Percentiles rank a stretch among this genome's conserved stretches.
These are phyloP conservation scores for Parapristionchus giblindavisi DNA, from an alignment of 2,888 invertebrate genomes.

Conservation along the genomic window DNA sequence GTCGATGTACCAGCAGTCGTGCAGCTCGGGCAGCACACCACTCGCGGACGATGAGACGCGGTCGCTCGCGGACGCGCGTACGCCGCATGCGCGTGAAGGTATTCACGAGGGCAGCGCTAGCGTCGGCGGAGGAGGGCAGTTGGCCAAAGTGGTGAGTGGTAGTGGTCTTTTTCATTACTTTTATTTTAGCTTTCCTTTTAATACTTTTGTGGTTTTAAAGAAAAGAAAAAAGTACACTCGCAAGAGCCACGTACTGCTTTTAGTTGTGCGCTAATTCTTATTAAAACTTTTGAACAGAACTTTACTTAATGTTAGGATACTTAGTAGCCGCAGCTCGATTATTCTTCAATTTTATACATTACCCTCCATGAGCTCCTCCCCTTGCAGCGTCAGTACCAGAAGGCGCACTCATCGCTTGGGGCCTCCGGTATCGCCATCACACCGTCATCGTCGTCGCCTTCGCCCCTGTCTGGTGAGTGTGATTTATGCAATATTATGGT, in stretches of 20 bases:
- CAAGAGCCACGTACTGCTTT: too few relatives aligned
- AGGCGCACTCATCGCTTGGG: constrained; percentile 37
- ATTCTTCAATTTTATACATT: too few relatives aligned
- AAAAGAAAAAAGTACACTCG: too few relatives aligned
- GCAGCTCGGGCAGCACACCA: constrained; percentile 57
- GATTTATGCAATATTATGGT: too few relatives aligned
- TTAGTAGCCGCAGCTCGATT: too few relatives aligned
- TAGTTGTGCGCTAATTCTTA: too few relatives aligned
- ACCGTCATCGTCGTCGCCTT: constrained; percentile 4
- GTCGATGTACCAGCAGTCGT: constrained; percentile 53
- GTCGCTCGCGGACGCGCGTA: constrained; percentile 22
- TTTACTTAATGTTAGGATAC: too few relatives aligned
- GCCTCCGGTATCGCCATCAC: constrained; percentile 36
- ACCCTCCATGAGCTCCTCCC: too few relatives aligned
- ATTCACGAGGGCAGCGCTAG: constrained; percentile 5
- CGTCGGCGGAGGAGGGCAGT: constrained; percentile 25
- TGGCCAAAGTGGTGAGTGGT: constrained; percentile 27
- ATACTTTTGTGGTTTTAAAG: too few relatives aligned
- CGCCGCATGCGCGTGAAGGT: not conserved
- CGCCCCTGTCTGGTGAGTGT: constrained; percentile 19
- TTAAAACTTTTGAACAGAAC: too few relatives aligned
- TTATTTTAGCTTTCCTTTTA: too few relatives aligned
- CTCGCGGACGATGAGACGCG: constrained; percentile 48
- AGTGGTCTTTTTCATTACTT: too few relatives aligned
- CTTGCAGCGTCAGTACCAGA: constrained; percentile 32